Evolutionary conservation across 2,888 invertebrate genomes (phyloP), one percentile per base, ranked within the genome.

Genomic region (Caenorhabditis sp.): DNA sequence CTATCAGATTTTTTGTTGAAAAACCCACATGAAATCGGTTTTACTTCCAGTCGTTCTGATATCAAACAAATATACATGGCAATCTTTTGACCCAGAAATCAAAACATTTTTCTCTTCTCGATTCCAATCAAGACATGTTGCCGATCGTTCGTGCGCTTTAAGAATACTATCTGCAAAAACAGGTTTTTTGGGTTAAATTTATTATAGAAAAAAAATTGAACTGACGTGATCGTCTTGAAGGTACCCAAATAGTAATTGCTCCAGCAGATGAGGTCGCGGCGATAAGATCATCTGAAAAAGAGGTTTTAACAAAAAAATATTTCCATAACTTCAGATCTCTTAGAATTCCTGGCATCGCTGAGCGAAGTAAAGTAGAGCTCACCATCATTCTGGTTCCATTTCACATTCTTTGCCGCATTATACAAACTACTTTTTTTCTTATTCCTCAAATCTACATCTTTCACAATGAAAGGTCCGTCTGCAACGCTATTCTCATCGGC

Each of bases 201-300:
- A 43, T 21, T 4, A 23, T 14, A 1, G 23, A 58, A 58, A 37
- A 12, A 4, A 19, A 58, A 19, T 19, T 36, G 53, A 51, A 68
- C 68, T 59, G 50, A 77, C 77, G 64, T 27, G 69, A 71, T 61
- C 58, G 66, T 58, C 51, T 37, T 27, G 62, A 63, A 8, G 73
- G 36, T 53, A 77, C 69, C 82, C 82, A 82, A 43, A 81, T 58
- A 10, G 78, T 78, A 6, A 82, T 75, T 1, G 81, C 69, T 27
- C 82, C 82, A 49, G 70, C 79, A 0, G 82, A 74, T 10, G 82
- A 81, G 1, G 79, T 77, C 19, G 82, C 76, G 1, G 76, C 80
- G 19, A 82, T 72, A 17, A 63, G 62, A n/a, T 81, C 68, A 49
- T 76, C 80, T 74, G 65, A 57, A 65, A 55, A 53, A 61, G 58